Conservation (phyloP, 2,797 vertebrate genomes). For the Coregonus ussuriensis region DNA sequence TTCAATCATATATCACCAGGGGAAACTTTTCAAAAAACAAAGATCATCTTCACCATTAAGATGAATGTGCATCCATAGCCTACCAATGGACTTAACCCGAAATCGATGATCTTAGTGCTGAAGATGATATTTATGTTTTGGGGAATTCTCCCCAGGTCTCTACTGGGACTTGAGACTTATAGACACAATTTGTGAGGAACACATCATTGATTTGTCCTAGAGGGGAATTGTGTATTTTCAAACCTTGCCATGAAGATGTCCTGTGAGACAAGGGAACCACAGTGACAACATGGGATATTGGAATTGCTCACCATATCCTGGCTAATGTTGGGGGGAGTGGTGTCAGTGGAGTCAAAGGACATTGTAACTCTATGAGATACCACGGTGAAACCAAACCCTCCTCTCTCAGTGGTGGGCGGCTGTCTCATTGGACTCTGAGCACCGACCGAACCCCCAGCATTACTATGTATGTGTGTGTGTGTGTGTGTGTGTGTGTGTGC, state of each 20-base stretch:
- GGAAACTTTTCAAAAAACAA: background rate
- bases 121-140: background rate
- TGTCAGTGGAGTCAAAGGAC: constrained; percentile 32
- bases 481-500: constrained; percentile 25
- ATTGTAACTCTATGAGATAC: constrained; percentile 59
- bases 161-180: background rate
- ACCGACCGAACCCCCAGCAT: constrained; percentile 69
- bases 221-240: constrained; percentile 10
- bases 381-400: constrained; percentile 54
- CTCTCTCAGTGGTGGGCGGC: constrained; percentile 51
- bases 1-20: background rate
- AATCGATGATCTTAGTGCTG: too few relatives aligned
- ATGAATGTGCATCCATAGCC: background rate
- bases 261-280: background rate
- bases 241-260: constrained; percentile 7
- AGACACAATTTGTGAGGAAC: background rate
- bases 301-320: background rate
- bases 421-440: constrained; percentile 55
- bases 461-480: constrained; percentile 32
- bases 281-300: constrained; percentile 12
- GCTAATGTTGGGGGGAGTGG: background rate
- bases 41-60: background rate
- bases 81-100: background rate
- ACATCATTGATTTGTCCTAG: background rate
- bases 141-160: background rate